Evolutionary conservation across 2,797 vertebrate genomes (phyloP).

Genomic region (Diplodus sargus): DNA sequence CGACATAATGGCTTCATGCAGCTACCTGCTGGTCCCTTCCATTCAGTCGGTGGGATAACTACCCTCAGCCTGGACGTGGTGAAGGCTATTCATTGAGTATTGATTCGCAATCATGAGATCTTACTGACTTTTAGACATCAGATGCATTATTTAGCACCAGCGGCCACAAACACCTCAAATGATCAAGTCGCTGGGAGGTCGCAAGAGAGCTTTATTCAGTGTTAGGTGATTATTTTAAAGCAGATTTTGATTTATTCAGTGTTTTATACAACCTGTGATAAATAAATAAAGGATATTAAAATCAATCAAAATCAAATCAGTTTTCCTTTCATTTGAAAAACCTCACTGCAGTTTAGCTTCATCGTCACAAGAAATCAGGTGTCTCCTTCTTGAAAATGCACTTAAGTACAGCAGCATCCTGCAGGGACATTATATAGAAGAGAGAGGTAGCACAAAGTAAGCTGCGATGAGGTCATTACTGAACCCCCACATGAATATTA

Average conservation of each 20-base stretch:
- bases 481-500: constrained; percentile 26
- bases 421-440: constrained; percentile 20
- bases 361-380: constrained; percentile 4
- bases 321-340: not conserved
- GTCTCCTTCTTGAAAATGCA: not conserved
- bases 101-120: constrained; percentile 43
- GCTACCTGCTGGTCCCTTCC: not conserved
- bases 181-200: constrained; percentile 7
- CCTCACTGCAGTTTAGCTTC: not conserved
- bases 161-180: constrained; percentile 13
- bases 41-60: constrained; percentile 38
- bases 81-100: constrained; percentile 58
- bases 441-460: constrained; percentile 31
- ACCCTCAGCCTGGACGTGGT: constrained; percentile 25
- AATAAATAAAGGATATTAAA: constrained; percentile 26
- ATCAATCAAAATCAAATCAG: constrained; percentile 28
- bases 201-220: constrained; percentile 1
- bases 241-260: constrained; percentile 4
- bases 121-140: constrained; percentile 22
- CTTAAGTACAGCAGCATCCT: not conserved
- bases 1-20: constrained; percentile 8
- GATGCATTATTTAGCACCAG: constrained; percentile 32
- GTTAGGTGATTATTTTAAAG: not conserved
- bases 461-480: constrained; percentile 50
- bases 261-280: not conserved